Evolutionary conservation across 2,888 invertebrate genomes (phyloP), one percentile per base, ranked within the genome.

Genomic region (Hybos culiciformis): DNA sequence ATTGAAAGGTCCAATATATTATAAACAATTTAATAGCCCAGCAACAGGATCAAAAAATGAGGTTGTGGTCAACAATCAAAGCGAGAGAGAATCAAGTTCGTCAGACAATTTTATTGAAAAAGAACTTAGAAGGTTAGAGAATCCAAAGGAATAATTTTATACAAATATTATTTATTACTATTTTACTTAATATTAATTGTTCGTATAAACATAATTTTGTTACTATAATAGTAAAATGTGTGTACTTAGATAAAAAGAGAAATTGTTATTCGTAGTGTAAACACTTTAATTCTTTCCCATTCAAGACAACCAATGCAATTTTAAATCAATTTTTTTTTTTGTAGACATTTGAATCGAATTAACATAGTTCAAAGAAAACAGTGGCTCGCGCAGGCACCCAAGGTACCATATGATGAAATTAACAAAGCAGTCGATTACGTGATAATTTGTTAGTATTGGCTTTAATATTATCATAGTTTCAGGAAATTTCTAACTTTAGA

Each of bases 341-440:
- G n/a, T n/a, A n/a, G n/a, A n/a, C n/a, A n/a, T n/a, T n/a, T n/a
- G n/a, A n/a, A n/a, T n/a, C n/a, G n/a, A n/a, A n/a, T n/a, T n/a
- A n/a, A n/a, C n/a, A 31, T 31, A 11, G 12, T 31, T 31, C 7
- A 11, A 12, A 58, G 70, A 11, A 54, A 58, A 37, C 59, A 60
- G 39, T 72, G 72, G 72, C 51, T 72, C 37, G 70, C 71, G 8
- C 70, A 71, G 51, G 61, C 57, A 19, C 67, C 71, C 5, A 53
- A 66, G 44, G 61, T 61, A 23, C 51, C 60, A 6, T 57, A 58
- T 17, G 49, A 56, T 4, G 53, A 53, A 26, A 49, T 68, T 34
- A 42, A 60, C 26, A 54, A 53, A 23, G 69, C 71, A 11, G 68
- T 67, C 7, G 62, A 67, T 54, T 67, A 60, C 47, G 70, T 72